Evolutionary conservation across 1,140 invertebrate genomes (phyloP), one percentile per base, ranked within the genome.

Genomic region (Tetramorium parvispinum): DNA sequence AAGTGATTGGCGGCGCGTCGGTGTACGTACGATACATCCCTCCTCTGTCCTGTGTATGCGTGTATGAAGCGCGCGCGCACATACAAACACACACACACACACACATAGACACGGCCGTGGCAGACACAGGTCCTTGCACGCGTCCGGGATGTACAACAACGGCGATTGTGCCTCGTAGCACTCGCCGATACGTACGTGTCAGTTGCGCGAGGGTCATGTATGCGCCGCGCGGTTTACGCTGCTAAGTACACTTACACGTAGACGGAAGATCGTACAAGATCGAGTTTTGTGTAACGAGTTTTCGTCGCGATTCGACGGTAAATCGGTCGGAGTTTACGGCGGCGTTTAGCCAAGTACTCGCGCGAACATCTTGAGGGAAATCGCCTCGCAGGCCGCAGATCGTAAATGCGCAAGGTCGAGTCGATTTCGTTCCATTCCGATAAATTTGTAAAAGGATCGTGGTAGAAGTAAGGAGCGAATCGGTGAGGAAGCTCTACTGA

Each of bases 1-100:
- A 91, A 92, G 91, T 90, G 91, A 81, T 90, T 87, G 73, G 83
- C 83, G 75, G 73, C 24, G 32, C 70, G 53, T 46, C 24, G 43
- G 70, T 63, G 40, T 40, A 49, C 16, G 40, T 49, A 27, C 43
- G 70, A 24, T 40, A 75, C 70, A 76, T 75, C 43, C 40, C 21
- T 53, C 49, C 8, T 13, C 27, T 13, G 3, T 13, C 0, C 8
- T 32, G 77, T 66, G 37, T 43, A 24, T 32, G 32, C 32, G 32
- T 66, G 37, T n/a, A n/a, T 43, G n/a, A 40, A 46, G 27, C 0
- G n/a, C 18, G 32, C 24, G 24, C 57, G 3, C 16, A 13, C 55
- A 3, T 16, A 2, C n/a, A 10, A 13, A 27, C 66, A 70, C 66
- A 27, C 55, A 3, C 24, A 2, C n/a, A 10, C 21, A 27, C 66